phyloP scores from a whole-genome alignment of 1,140 invertebrate genomes.

The Micrasema longulum region DNA sequence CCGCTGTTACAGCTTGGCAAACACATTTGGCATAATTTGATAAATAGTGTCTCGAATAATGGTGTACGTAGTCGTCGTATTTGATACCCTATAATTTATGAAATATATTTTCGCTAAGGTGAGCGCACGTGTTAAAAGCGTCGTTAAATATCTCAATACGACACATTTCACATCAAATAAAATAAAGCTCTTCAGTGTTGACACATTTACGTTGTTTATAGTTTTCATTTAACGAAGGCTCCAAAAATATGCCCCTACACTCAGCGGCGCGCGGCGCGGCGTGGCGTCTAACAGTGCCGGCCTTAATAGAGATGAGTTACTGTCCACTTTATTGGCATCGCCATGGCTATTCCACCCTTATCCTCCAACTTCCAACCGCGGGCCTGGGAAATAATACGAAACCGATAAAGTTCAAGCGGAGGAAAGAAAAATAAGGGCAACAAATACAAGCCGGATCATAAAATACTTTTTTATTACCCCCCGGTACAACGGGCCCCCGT shows the following conservation, averaged over 20 bases:
- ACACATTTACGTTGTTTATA: slow-evolving; percentile 39
- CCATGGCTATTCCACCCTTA: slow-evolving; percentile 24
- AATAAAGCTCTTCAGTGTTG: neutral
- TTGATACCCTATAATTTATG: too few relatives aligned
- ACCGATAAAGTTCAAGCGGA: slow-evolving; percentile 52
- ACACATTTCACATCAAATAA: too few relatives aligned
- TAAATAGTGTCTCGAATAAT: too few relatives aligned
- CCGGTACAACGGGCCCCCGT: slow-evolving; percentile 6
- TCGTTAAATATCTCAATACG: neutral
- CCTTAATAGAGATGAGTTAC: slow-evolving; percentile 42
- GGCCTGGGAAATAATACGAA: slow-evolving; percentile 53
- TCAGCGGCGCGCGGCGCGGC: slow-evolving; percentile 14
- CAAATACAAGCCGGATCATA: slow-evolving; percentile 53
- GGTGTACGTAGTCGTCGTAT: too few relatives aligned
- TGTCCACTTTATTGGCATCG: slow-evolving; percentile 40
- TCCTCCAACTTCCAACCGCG: slow-evolving; percentile 29
- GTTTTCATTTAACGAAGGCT: slow-evolving; percentile 38
- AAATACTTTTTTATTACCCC: slow-evolving; percentile 55
- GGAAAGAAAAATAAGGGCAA: slow-evolving; percentile 53
- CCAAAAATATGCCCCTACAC: slow-evolving; percentile 16
- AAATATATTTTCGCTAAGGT: too few relatives aligned
- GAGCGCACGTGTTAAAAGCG: too few relatives aligned
- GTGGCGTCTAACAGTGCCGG: slow-evolving; percentile 6
- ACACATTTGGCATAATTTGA: too few relatives aligned
- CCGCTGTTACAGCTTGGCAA: neutral